A percentile compares a stretch with the other conserved stretches of the same genome.
Conservation (phyloP, 1,140 invertebrate genomes). For the Caerostris darwini region DNA sequence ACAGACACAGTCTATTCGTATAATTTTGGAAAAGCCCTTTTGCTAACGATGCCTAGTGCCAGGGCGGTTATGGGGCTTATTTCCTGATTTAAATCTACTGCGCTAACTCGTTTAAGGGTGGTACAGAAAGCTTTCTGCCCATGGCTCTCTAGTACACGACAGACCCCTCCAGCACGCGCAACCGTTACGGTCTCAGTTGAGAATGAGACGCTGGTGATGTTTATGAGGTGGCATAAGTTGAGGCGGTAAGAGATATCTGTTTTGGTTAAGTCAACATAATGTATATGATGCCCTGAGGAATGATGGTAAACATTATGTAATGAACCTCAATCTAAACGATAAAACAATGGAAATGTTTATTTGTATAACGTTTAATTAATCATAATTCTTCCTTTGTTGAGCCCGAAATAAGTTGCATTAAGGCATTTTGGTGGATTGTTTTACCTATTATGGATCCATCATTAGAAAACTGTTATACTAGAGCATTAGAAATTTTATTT, state of each 20-base stretch:
- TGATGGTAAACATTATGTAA: no score
- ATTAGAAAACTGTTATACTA: no score
- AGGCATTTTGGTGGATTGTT: no score
- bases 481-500: no score
- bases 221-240: not conserved
- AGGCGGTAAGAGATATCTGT: not conserved
- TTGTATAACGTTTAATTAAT: no score
- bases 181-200: not conserved
- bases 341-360: no score
- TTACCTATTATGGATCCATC: no score
- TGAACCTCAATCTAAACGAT: no score
- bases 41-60: constrained; percentile 23
- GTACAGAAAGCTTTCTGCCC: not conserved
- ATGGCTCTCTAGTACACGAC: not conserved
- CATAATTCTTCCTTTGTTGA: no score
- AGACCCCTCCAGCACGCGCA: not conserved
- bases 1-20: not conserved
- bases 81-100: constrained; percentile 5
- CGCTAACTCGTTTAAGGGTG: constrained; percentile 3
- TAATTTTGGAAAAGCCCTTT: constrained; percentile 24
- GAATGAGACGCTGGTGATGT: constrained; percentile 1
- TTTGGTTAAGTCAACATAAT: not conserved
- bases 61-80: constrained; percentile 11
- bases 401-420: no score
- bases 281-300: not conserved